A percentile compares a stretch with the other conserved stretches of the same genome.
These are phyloP conservation scores for Carassius gibelio DNA, from an alignment of 2,113 vertebrate species.

Conservation along the genomic window DNA sequence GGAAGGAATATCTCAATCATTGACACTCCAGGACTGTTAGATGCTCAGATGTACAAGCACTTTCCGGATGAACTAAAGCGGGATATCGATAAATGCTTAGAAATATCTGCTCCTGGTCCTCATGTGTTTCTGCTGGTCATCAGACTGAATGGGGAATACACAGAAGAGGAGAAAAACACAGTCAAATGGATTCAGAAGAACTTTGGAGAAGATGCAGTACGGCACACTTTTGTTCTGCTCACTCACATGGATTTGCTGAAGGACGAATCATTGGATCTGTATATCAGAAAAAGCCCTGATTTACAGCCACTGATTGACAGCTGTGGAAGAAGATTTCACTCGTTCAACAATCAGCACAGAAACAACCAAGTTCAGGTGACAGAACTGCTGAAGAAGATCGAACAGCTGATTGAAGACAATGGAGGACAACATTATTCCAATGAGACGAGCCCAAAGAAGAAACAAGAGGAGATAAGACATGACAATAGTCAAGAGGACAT, in stretches of 20 bases:
- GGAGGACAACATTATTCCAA: neutral
- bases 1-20: constrained; percentile 46
- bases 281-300: constrained; percentile 28
- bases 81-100: constrained; percentile 56
- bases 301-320: constrained; percentile 24
- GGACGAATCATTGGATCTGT: constrained; percentile 29
- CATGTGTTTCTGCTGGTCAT: constrained; percentile 30
- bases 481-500: neutral
- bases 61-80: neutral
- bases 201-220: constrained; percentile 56
- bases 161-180: constrained; percentile 11
- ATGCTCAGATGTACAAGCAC: neutral
- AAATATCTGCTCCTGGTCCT: constrained; percentile 56
- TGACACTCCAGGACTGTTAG: constrained; percentile 61
- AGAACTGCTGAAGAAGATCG: constrained; percentile 55
- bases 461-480: constrained; percentile 38
- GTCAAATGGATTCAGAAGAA: constrained; percentile 70
- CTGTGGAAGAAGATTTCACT: constrained; percentile 56
- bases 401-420: constrained; percentile 26
- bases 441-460: neutral
- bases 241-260: constrained; percentile 53
- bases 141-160: constrained; percentile 56
- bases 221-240: constrained; percentile 63
- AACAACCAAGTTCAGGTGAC: constrained; percentile 25
- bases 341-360: constrained; percentile 48